Evolutionary conservation across 2,797 vertebrate genomes (phyloP), one percentile per base, ranked within the genome.

Genomic region (Sebastes hubbsi): DNA sequence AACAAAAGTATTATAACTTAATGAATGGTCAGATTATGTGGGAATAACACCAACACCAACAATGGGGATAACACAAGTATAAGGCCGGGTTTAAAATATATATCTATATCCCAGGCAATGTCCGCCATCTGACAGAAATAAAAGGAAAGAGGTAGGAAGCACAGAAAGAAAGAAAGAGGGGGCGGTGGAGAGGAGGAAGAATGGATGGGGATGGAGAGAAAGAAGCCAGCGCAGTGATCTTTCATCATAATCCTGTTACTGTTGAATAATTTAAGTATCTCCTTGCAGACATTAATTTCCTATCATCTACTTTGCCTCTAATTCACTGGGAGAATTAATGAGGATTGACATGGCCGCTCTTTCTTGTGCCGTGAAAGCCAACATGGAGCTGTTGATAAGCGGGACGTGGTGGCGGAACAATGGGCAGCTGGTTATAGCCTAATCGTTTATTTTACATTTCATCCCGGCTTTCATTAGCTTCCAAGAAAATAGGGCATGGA

Each of bases 171-270:
- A 25, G 34, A 81, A 42, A 42, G 55, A n/a, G 52, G 68, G 30
- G 56, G 72, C 52, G 52, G 59, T 27, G 36, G 14, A 66, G 72
- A 30, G 30, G 16, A 38, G 29, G 78, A 76, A 75, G 76, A 82
- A 82, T 71, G 27, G 80, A 78, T 65, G 38, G 32, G 82, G 71
- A 76, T 56, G 70, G 72, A 85, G 73, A 85, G 49, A 83, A 85
- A 82, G 78, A 85, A 88, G 75, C 69, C 75, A 79, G 82, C 69
- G 67, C 67, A 75, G 89, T 90, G 92, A 94, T 94, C 90, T 94
- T 93, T 93, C 89, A 93, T 94, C 92, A 90, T 93, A 94, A 95
- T 94, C 93, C 91, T 89, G 88, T 95, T 94, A 94, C 90, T 91
- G 91, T 83, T 94, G 93, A 95, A 95, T 95, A 92, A 94, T 95